These are phyloP conservation scores for Ctenoplectra terminalis DNA, from an alignment of 1,140 invertebrate species.

Conservation along the genomic window DNA sequence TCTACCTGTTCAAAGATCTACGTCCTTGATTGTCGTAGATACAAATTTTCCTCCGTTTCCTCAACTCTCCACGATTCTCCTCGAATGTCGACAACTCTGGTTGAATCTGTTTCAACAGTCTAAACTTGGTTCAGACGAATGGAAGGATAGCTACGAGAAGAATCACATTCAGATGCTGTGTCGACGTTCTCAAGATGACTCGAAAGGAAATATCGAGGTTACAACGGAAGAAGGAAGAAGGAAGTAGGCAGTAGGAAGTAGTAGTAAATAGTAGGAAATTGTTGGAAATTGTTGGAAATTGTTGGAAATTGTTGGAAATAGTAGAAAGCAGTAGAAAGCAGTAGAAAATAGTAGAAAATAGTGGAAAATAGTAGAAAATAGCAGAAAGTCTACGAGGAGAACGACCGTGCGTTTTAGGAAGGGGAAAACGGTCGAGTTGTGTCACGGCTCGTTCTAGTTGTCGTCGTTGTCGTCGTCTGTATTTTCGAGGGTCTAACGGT, in stretches of 20 bases:
- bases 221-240: conserved; percentile 5
- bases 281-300: not conserved
- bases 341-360: too few species aligned
- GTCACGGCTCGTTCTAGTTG: conserved; percentile 32
- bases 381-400: not conserved
- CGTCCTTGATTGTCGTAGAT: not conserved
- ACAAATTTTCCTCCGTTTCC: not conserved
- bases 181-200: not conserved
- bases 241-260: too few species aligned
- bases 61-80: not conserved
- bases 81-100: not conserved
- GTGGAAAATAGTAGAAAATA: too few species aligned
- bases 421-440: conserved; percentile 29
- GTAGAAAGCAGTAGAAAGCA: too few species aligned
- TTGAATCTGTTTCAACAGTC: not conserved
- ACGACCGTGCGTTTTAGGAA: conserved; percentile 3
- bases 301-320: not conserved
- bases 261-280: too few species aligned
- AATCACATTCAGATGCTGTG: not conserved
- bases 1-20: not conserved
- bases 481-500: conserved; percentile 47
- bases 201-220: conserved; percentile 8
- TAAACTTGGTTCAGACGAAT: not conserved
- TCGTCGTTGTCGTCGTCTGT: conserved; percentile 42
- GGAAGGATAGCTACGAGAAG: not conserved